These are phyloP conservation scores for Hemichromis elongatus DNA, from an alignment of 2,113 vertebrate species.

Conservation along the genomic window DNA sequence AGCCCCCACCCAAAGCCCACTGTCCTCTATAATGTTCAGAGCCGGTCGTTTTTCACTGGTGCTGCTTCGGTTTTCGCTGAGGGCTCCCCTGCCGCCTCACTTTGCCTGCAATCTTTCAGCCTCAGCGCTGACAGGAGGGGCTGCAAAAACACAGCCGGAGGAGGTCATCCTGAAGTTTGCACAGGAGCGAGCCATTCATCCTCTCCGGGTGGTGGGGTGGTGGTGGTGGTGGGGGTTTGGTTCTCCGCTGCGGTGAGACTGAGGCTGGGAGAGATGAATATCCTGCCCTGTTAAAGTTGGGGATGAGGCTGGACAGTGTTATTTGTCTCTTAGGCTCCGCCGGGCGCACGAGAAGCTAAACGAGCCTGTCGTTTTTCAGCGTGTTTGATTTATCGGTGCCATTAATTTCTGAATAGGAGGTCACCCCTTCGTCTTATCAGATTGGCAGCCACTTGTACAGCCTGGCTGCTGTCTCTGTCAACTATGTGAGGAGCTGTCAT, in stretches of 20 bases:
- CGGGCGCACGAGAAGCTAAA: constrained; percentile 17
- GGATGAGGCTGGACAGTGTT: constrained; percentile 29
- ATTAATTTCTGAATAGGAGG: constrained; percentile 39
- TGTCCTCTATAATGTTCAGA: not conserved
- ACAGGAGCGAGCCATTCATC: constrained; percentile 33
- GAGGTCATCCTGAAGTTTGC: constrained; percentile 50
- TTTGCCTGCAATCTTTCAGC: constrained; percentile 30
- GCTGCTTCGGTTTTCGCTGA: not conserved
- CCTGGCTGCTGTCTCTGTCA: not conserved
- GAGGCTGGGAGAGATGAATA: constrained; percentile 34
- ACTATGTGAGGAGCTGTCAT: not conserved
- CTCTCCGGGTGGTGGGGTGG: not conserved
- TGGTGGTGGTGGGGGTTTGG: not conserved
- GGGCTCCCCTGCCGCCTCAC: not conserved
- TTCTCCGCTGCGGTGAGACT: not conserved
- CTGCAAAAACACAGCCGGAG: constrained; percentile 36
- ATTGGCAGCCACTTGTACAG: constrained; percentile 9
- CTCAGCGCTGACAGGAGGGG: constrained; percentile 16
- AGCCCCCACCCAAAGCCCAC: not conserved
- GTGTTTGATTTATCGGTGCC: constrained; percentile 46
- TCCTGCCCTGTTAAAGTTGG: constrained; percentile 14
- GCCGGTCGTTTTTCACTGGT: not conserved
- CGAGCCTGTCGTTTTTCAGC: not conserved
- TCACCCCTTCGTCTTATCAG: not conserved
- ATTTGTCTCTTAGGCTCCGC: constrained; percentile 40